Evolutionary conservation across 2,797 vertebrate species (phyloP).

Genomic region (Chloroceryle inda): DNA sequence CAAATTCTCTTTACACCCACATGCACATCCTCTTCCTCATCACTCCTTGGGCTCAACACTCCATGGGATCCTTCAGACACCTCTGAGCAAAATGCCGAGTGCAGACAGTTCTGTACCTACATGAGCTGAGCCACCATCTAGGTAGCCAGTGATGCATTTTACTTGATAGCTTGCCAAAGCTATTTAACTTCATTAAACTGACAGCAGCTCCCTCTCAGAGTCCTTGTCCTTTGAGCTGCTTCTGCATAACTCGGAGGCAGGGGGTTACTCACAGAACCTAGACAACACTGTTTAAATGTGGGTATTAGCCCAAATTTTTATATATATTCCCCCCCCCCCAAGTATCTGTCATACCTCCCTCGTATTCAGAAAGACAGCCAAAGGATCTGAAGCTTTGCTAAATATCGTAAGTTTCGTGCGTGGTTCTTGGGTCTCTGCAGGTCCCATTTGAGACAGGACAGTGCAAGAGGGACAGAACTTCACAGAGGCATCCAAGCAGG

Average conservation of each 20-base stretch:
- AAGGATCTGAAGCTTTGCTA: neutral
- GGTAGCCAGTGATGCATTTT: neutral
- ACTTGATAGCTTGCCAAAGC: neutral
- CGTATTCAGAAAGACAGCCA: neutral
- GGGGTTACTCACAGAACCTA: neutral
- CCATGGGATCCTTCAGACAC: neutral
- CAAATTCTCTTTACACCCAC: neutral
- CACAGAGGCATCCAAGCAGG: neutral
- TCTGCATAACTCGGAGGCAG: neutral
- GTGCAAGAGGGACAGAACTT: neutral
- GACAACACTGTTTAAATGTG: neutral
- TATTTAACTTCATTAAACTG: neutral
- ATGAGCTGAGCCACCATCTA: neutral
- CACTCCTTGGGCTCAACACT: fast-evolving
- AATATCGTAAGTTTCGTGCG: neutral
- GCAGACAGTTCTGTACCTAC: neutral
- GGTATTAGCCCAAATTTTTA: neutral
- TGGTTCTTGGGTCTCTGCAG: neutral
- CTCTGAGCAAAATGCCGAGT: neutral
- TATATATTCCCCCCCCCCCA: too few species aligned
- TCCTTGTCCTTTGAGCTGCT: neutral
- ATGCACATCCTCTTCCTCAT: neutral
- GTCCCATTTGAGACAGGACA: neutral
- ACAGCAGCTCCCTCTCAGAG: neutral
- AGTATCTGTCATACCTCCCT: neutral